Evolutionary conservation across 1,140 invertebrate species (phyloP), one percentile per base, ranked within the genome.

Genomic region (Drosophila equinoxialis): DNA sequence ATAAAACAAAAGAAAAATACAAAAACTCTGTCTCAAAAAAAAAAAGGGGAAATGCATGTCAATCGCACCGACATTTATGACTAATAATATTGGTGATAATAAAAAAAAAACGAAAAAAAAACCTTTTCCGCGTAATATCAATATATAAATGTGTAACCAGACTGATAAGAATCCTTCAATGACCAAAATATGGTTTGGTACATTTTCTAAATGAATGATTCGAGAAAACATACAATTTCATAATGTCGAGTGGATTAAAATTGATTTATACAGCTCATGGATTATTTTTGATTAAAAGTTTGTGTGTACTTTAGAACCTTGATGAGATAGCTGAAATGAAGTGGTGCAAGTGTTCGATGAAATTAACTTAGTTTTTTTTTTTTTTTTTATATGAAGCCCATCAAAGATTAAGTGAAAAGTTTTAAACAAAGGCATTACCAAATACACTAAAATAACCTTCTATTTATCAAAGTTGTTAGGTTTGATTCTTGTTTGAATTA

Each of bases 261-360:
- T 59, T 59, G 57, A 59, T 59, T 59, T 59, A 59, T 59, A 59
- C 20, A 20, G 57, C 14, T 39, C 37, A 39, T 59, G 57, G 57
- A 37, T 59, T 59, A 39, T 59, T 6, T 5, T 20, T 11, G 35
- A 37, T 33, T 57, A 14, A 35, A 33, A 59, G 33, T 37, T 7
- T 59, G 7, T 5, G 7, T 17, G 33, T 2, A 59, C 57, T 17
- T 59, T 33, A 20, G 33, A 8, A 37, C 33, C 33, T 37, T 39
- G 8, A 39, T 20, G 10, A 39, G 4, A 1, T 11, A 35, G 20
- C 20, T n/a, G 30, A 30, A 51, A 23, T 23, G 3, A 59, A 59
- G 51, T 55, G 51, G 11, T 55, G 11, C 37, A 26, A 55, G 33
- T 20, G 14, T 33, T 59, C 4, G 8, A 59, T 39, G 14, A 58